These are phyloP conservation scores for Spinus pinus DNA, from an alignment of 2,797 vertebrate genomes.

Conservation along the genomic window DNA sequence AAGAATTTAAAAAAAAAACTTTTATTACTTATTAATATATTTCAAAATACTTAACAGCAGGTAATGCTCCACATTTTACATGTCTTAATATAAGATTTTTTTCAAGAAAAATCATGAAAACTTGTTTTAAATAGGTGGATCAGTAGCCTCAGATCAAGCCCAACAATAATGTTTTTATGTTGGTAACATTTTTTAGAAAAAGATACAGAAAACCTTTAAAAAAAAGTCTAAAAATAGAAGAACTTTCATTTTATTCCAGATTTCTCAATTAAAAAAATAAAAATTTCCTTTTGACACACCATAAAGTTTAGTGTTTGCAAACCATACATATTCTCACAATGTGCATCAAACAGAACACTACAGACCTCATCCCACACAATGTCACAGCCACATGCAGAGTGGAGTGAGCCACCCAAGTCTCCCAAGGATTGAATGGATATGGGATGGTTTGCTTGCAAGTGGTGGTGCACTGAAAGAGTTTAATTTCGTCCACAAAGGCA, in stretches of 20 bases:
- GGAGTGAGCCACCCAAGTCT: not conserved
- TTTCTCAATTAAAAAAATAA: not conserved
- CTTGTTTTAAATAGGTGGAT: not conserved
- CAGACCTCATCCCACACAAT: accelerated
- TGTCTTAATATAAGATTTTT: not conserved
- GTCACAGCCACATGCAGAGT: accelerated
- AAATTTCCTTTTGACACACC: not conserved
- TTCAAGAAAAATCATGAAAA: not conserved
- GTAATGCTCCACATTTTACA: not conserved
- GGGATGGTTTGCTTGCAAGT: not conserved
- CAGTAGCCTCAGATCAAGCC: not conserved
- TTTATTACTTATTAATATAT: not conserved
- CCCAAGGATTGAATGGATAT: not conserved
- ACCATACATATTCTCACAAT: not conserved
- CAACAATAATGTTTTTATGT: not conserved
- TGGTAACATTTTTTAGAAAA: not conserved
- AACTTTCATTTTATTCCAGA: not conserved
- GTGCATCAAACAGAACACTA: accelerated
- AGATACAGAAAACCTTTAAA: not conserved
- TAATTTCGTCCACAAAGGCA: not conserved
- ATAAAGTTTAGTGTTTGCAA: not conserved
- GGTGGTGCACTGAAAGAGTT: not conserved
- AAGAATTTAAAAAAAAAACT: not conserved
- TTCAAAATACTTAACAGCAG: not conserved
- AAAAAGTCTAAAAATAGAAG: not conserved